phyloP scores from a whole-genome alignment of 2,797 vertebrate species.

The Peromyscus attwateri region DNA sequence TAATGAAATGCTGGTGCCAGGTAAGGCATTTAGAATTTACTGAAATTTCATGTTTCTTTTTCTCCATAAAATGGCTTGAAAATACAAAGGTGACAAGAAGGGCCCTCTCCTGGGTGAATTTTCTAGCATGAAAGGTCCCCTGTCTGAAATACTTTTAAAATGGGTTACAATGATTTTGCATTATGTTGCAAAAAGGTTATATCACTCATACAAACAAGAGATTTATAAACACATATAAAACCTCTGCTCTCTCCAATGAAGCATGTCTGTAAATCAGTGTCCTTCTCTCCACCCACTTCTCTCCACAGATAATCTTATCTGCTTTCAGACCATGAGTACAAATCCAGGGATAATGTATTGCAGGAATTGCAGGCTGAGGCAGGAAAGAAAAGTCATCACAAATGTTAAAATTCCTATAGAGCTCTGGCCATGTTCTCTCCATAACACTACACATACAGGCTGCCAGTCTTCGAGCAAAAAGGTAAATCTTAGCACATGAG shows the following conservation, averaged over 20 bases:
- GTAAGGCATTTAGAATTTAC: constrained; percentile 13
- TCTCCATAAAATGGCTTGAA: background rate
- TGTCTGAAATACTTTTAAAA: background rate
- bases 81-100: background rate
- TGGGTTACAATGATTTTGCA: background rate
- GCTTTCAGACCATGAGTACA: background rate
- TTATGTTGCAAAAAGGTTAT: background rate
- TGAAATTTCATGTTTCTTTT: background rate
- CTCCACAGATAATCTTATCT: background rate
- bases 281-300: background rate
- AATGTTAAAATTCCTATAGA: background rate
- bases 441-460: background rate
- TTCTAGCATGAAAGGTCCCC: background rate
- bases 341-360: background rate
- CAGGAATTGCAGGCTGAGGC: background rate
- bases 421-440: background rate
- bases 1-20: background rate
- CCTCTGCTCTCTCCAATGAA: background rate
- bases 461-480: background rate
- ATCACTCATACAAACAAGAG: background rate
- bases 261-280: background rate
- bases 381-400: background rate
- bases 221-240: background rate
- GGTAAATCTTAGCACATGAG: background rate
- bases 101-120: background rate